phyloP scores from a whole-genome alignment of 2,797 vertebrate genomes.

The Erpetoichthys calabaricus region DNA sequence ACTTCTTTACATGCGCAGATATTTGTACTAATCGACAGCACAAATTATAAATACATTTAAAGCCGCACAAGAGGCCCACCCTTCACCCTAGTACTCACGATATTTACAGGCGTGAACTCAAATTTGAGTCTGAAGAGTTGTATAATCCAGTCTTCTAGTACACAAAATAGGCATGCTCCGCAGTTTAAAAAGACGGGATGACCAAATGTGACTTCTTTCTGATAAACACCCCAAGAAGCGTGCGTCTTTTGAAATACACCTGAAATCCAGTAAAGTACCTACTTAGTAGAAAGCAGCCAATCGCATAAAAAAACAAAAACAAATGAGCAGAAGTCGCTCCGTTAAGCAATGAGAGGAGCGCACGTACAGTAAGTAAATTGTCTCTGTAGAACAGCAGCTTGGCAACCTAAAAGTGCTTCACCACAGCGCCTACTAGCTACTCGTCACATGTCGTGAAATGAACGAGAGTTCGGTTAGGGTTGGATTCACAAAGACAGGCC shows the following conservation, averaged over 20 bases:
- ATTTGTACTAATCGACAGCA: slow-evolving; percentile 40
- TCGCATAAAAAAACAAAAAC: slow-evolving; percentile 25
- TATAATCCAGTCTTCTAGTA: slow-evolving; percentile 55
- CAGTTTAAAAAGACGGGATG: slow-evolving; percentile 47
- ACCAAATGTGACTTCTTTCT: background rate
- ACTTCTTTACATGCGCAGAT: slow-evolving; percentile 73
- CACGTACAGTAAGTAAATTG: slow-evolving; percentile 47
- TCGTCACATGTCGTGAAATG: slow-evolving; percentile 21
- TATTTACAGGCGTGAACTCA: too few species aligned
- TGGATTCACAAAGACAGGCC: slow-evolving; percentile 47
- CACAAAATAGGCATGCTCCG: slow-evolving; percentile 76
- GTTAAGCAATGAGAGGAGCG: slow-evolving; percentile 11
- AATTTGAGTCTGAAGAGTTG: slow-evolving; percentile 27
- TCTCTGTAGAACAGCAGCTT: slow-evolving; percentile 64
- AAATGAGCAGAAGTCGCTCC: slow-evolving; percentile 18
- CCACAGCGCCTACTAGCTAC: slow-evolving; percentile 41
- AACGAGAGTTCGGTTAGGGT: slow-evolving; percentile 51
- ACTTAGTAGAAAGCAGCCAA: slow-evolving; percentile 67
- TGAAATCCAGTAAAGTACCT: slow-evolving; percentile 68
- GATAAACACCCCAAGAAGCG: too few species aligned
- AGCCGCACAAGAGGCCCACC: too few species aligned
- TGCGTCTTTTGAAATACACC: slow-evolving; percentile 29
- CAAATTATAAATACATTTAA: slow-evolving; percentile 30
- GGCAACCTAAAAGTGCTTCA: slow-evolving; percentile 63
- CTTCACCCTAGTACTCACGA: too few species aligned